Base-by-base conservation (phyloP, 2,797 vertebrate genomes). In the Fratercula arctica region DNA sequence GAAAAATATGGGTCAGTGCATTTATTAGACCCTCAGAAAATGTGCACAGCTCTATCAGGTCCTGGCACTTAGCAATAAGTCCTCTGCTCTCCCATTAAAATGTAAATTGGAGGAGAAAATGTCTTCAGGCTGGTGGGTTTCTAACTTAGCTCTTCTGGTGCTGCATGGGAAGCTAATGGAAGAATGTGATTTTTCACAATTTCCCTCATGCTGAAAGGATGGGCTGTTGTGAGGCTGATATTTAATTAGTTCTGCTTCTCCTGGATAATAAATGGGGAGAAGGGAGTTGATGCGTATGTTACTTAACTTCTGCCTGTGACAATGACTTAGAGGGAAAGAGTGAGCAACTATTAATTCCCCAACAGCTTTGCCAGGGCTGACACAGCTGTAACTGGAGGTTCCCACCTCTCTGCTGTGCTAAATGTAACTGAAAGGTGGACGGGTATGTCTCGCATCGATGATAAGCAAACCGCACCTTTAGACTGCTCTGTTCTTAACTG, bases 1-100 rank as follows among this genome's bases (percentile, higher is more conserved):
- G 95, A 93, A 84, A 93, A 96, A 97, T 93, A 89, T 60, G 63
- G 96, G 95, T 96, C 96, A 95, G 93, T 94, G 91, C 93, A 88
- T 97, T 97, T 97, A 96, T 97, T 96, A 93, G 87, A 91, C 95
- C 93, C 91, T 96, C 79, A 24, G 90, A 94, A 88, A n/a, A n/a
- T 95, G 89, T 86, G 73, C 91, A 75, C 64, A 81, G 93, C 50
- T 95, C 95, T 95, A 57, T 95, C 53, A 25, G 92, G 92, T 97
- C 84, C 88, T 94, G 85, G 91, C 91, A 91, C 92, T 96, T 85
- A 77, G 92, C 91, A 96, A 41, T 87, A 96, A 94, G 94, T 96
- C 96, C 78, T 97, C 80, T 95, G 48, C 84, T 95, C 48, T 96
- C 69, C 70, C 70, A 94, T 74, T 93, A 92, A 95, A 94, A 96